Evolutionary conservation across 2,797 vertebrate genomes (phyloP).

Genomic region (Odontamblyopus rebecca): DNA sequence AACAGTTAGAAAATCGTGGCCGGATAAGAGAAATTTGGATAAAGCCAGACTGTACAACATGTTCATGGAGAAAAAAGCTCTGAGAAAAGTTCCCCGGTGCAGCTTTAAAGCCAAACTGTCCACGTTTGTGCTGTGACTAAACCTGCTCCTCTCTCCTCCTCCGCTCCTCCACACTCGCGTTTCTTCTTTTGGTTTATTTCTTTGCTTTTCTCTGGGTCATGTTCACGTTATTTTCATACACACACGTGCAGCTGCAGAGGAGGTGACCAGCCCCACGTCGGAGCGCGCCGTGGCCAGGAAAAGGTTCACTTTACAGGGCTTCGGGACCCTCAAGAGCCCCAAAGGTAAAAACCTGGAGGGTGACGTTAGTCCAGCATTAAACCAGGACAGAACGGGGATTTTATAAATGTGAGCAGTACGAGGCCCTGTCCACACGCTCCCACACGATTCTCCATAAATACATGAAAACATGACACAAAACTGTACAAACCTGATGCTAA

Average conservation of each 20-base stretch:
- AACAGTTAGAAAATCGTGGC: too few relatives aligned
- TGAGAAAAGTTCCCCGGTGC: too few relatives aligned
- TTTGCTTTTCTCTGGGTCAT: not conserved
- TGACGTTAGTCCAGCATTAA: not conserved
- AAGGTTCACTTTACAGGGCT: conserved; percentile 89
- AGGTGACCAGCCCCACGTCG: conserved; percentile 84
- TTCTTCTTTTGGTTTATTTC: not conserved
- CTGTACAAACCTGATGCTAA: too few relatives aligned
- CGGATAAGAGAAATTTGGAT: too few relatives aligned
- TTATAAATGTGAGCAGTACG: too few relatives aligned
- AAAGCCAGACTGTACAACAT: too few relatives aligned
- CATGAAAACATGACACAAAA: too few relatives aligned
- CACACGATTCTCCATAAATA: too few relatives aligned
- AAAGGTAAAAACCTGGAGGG: conserved; percentile 78
- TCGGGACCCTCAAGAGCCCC: conserved; percentile 85
- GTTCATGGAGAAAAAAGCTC: too few relatives aligned
- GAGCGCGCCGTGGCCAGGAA: conserved; percentile 89
- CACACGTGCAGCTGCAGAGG: conserved; percentile 73
- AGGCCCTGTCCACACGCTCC: too few relatives aligned
- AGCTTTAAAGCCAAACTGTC: not conserved
- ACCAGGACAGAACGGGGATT: not conserved
- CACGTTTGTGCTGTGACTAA: conserved; percentile 14
- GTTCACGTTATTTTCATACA: conserved; percentile 20
- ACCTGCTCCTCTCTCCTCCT: conserved; percentile 27
- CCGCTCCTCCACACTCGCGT: conserved; percentile 5